Percentiles rank a stretch among this genome's conserved stretches.
Conservation (phyloP, 1,140 invertebrate genomes). For the Drosophila triauraria region DNA sequence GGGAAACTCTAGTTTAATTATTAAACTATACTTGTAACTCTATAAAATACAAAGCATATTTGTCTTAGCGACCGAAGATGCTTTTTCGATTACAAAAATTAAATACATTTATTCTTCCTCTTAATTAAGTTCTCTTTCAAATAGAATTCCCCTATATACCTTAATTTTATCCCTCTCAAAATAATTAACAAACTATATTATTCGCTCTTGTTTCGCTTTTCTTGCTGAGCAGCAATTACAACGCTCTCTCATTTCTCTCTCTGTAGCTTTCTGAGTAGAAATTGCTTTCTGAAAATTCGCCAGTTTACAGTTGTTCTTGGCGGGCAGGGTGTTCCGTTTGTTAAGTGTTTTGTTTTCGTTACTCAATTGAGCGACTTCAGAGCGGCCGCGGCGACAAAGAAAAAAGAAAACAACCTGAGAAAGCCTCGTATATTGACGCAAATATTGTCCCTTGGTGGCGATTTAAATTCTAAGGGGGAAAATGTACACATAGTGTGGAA, state of each 20-base stretch:
- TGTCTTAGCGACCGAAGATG: too few relatives aligned
- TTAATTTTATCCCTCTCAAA: not conserved
- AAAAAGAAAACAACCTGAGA: slow-evolving; percentile 18
- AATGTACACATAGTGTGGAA: slow-evolving; percentile 3
- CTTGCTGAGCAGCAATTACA: too few relatives aligned
- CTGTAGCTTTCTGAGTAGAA: not conserved
- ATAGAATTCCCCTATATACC: not conserved
- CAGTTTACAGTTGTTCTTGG: slow-evolving; percentile 27
- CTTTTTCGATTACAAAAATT: too few relatives aligned
- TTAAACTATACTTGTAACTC: too few relatives aligned
- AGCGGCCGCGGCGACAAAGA: not conserved
- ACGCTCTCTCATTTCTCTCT: not conserved
- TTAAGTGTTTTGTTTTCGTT: slow-evolving; percentile 75
- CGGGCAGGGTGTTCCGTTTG: slow-evolving; percentile 10
- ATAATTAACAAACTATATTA: not conserved
- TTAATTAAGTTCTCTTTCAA: not conserved
- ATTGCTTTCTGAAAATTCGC: slow-evolving; percentile 8
- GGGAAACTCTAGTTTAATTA: too few relatives aligned
- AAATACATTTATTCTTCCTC: not conserved
- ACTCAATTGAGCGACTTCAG: slow-evolving; percentile 37
- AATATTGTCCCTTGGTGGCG: slow-evolving; percentile 11
- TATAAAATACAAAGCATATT: too few relatives aligned
- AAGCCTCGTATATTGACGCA: not conserved
- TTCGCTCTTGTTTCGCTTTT: not conserved
- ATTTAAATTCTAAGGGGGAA: slow-evolving; percentile 14